Evolutionary conservation across 2,797 vertebrate genomes (phyloP).

Genomic region (Sebastes diploproa): DNA sequence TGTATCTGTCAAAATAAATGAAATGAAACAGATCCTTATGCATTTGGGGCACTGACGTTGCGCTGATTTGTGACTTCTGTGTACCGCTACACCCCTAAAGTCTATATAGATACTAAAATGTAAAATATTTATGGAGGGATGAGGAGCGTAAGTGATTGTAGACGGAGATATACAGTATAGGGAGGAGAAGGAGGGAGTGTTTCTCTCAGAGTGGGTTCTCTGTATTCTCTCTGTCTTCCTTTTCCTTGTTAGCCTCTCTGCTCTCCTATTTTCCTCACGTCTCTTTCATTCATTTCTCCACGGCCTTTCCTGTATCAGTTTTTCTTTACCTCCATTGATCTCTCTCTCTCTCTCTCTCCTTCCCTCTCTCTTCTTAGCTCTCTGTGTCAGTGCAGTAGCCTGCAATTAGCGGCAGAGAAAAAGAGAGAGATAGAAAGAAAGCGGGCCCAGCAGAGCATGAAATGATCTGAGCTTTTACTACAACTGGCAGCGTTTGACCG

Average conservation of each 20-base stretch:
- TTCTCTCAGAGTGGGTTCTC: neutral
- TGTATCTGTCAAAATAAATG: rapidly evolving
- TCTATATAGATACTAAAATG: neutral
- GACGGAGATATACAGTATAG: neutral
- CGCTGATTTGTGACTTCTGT: too few species aligned
- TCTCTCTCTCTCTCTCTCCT: constrained; percentile 13
- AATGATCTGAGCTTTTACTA: constrained; percentile 76
- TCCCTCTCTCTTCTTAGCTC: constrained; percentile 10
- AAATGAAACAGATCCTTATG: too few species aligned
- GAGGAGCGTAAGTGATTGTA: neutral
- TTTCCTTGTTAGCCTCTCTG: neutral
- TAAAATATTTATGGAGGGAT: neutral
- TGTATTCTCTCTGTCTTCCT: neutral
- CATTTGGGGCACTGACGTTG: too few species aligned
- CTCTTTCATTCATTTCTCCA: neutral
- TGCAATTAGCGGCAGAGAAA: constrained; percentile 42
- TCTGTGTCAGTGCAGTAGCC: constrained; percentile 17
- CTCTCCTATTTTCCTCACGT: neutral
- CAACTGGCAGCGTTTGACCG: constrained; percentile 69
- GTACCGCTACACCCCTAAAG: neutral
- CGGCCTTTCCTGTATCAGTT: constrained; percentile 7
- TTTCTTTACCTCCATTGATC: constrained; percentile 32
- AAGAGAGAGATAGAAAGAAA: constrained; percentile 15
- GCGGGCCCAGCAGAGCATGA: constrained; percentile 64
- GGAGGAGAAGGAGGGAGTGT: neutral